phyloP scores from a whole-genome alignment of 2,888 invertebrate species.

The Isoperla grammatica region DNA sequence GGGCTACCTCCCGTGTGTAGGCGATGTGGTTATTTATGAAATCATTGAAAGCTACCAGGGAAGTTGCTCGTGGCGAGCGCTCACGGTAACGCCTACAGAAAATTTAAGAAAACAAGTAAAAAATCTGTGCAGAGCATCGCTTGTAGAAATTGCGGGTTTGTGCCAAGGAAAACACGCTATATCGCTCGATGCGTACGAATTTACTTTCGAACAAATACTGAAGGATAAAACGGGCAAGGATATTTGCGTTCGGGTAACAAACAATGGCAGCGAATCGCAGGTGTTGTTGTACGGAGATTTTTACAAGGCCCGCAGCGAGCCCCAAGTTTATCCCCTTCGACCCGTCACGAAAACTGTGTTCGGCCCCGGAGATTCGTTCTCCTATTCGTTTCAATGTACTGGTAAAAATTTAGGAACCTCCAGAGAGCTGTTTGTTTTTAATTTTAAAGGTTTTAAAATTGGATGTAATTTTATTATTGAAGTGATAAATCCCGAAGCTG shows the following conservation, averaged over 20 bases:
- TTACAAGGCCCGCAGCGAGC: constrained; percentile 48
- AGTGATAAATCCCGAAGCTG: constrained; percentile 40
- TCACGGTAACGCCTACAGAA: constrained; percentile 44
- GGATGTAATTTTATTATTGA: constrained; percentile 53
- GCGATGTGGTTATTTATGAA: constrained; percentile 57
- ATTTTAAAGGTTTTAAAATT: constrained; percentile 56
- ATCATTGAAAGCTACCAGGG: constrained; percentile 68
- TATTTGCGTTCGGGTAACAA: constrained; percentile 47
- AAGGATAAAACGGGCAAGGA: constrained; percentile 43
- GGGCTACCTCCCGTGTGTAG: constrained; percentile 51
- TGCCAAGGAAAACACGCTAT: constrained; percentile 49
- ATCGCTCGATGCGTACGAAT: constrained; percentile 46
- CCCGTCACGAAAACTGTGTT: constrained; percentile 40
- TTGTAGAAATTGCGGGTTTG: constrained; percentile 24
- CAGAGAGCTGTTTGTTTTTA: constrained; percentile 55
- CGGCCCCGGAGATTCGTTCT: constrained; percentile 43
- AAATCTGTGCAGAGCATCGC: background rate
- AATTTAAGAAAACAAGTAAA: background rate
- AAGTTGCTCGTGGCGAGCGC: constrained; percentile 53
- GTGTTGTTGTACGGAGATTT: constrained; percentile 49
- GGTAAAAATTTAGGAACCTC: constrained; percentile 56
- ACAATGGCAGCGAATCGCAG: constrained; percentile 44
- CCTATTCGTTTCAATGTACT: constrained; percentile 48
- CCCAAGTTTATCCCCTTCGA: constrained; percentile 47
- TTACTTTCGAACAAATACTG: constrained; percentile 42